Percentiles rank a stretch among this genome's conserved stretches.
Evolutionary conservation across 2,113 vertebrate genomes (phyloP).

Genomic region (Salminus brasiliensis): DNA sequence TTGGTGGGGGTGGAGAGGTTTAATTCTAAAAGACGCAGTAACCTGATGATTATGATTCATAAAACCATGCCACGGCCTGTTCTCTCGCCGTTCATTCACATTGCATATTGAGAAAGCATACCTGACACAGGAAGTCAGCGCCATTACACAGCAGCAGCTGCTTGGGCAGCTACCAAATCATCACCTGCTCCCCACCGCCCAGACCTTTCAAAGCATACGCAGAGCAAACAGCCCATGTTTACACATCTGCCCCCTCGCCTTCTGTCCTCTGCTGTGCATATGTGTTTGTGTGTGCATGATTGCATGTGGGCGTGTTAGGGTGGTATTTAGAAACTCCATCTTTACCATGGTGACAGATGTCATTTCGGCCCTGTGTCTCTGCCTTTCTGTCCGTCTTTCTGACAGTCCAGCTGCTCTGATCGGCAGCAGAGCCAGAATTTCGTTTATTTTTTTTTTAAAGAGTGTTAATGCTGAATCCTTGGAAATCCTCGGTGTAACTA

Average conservation of each 20-base stretch:
- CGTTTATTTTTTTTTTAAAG: too few species aligned
- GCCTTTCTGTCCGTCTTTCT: not conserved
- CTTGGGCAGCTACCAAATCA: conserved; percentile 38
- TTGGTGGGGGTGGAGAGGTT: not conserved
- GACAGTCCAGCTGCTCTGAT: not conserved
- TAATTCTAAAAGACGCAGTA: not conserved
- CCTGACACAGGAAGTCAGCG: conserved; percentile 2
- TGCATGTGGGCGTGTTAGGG: conserved; percentile 33
- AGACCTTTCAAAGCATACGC: conserved; percentile 43
- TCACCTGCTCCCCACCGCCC: conserved; percentile 49
- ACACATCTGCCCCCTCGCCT: conserved; percentile 56
- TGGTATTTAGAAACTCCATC: conserved; percentile 53
- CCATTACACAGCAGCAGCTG: conserved; percentile 32
- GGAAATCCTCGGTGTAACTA: not conserved
- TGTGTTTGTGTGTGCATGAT: conserved; percentile 36
- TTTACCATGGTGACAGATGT: conserved; percentile 53
- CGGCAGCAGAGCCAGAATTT: not conserved
- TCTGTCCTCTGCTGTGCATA: conserved; percentile 36
- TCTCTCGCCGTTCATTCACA: not conserved
- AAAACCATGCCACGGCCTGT: not conserved
- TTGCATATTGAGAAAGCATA: not conserved
- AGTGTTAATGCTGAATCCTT: too few species aligned
- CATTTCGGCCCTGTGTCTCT: conserved; percentile 7
- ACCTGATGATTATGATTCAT: not conserved
- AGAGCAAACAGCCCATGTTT: conserved; percentile 58